A percentile compares a stretch with the other conserved stretches of the same genome.
phyloP scores from a whole-genome alignment of 2,113 vertebrate species.

The Brachyistius frenatus region DNA sequence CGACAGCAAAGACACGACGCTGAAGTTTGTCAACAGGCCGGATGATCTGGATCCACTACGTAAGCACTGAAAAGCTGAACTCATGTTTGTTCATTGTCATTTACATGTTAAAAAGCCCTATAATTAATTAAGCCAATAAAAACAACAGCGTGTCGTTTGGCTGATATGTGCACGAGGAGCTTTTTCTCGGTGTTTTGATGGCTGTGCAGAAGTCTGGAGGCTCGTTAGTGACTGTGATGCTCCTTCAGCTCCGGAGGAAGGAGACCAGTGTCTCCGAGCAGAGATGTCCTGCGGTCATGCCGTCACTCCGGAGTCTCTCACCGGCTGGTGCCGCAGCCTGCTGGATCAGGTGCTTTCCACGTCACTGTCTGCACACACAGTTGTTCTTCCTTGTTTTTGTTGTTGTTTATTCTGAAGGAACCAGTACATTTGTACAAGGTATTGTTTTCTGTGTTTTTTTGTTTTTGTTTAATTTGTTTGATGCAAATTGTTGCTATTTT shows the following conservation, averaged over 20 bases:
- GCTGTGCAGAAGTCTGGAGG: too few relatives aligned
- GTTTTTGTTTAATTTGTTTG: too few relatives aligned
- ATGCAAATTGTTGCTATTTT: too few relatives aligned
- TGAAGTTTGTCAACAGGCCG: constrained; percentile 75
- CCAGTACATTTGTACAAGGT: too few relatives aligned
- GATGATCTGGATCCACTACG: constrained; percentile 68
- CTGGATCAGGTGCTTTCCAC: constrained; percentile 76
- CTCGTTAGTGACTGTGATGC: background rate
- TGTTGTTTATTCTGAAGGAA: too few relatives aligned
- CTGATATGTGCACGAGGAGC: too few relatives aligned
- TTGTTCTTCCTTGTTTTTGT: background rate
- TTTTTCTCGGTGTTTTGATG: too few relatives aligned
- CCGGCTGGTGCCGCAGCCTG: constrained; percentile 80
- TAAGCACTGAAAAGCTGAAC: constrained; percentile 10
- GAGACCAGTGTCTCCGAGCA: constrained; percentile 63
- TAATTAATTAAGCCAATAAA: too few relatives aligned
- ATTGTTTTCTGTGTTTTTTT: too few relatives aligned
- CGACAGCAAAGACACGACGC: constrained; percentile 68
- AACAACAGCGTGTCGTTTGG: too few relatives aligned
- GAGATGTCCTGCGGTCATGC: constrained; percentile 85
- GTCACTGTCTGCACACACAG: too few relatives aligned
- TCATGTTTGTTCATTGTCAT: background rate
- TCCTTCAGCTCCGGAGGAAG: constrained; percentile 72
- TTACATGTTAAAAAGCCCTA: too few relatives aligned
- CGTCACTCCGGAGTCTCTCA: constrained; percentile 80